Base-by-base conservation (phyloP, 2,888 invertebrate species). In the Ichneumoninae sp. region DNA sequence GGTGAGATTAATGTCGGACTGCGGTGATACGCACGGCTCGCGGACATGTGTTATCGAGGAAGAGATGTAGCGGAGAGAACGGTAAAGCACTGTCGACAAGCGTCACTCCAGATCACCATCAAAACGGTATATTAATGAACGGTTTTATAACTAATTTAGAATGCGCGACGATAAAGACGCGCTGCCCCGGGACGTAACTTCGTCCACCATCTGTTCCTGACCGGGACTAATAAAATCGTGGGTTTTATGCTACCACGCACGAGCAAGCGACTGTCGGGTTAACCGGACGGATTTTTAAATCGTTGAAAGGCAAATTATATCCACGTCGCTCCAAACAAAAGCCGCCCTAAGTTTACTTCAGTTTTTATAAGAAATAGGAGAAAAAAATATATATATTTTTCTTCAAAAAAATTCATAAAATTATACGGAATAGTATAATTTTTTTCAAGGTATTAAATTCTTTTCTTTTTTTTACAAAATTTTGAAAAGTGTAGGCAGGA, bases 61-160 rank as follows among this genome's bases (percentile, higher is more conserved):
- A 65, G 52, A 52, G 52, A 71, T 13, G 30, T 16, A 8, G 33
- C 71, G 8, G 36, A 40, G 69, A 83, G 52, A 79, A 79, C 83
- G 83, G 79, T 83, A 50, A 75, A 79, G 70, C 79, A 80, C 70
- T 22, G 77, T 82, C 78, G 68, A 74, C 76, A 62, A 60, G 16
- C 72, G 82, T 57, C 54, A 71, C 66, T 77, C 62, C 66, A 71
- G 68, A 71, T 78, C 77, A 74, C 68, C 68, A 44, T 77, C 57
- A 77, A 82, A 72, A 82, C 82, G 82, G 82, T 82, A 74, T 69
- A 82, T 78, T 50, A 82, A 78, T 74, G 52, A 52, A 70, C 68
- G 47, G 33, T 82, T 82, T 65, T 69, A 60, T 74, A 68, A 62
- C 60, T 62, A 74, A 78, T 79, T 82, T 62, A 62, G 22, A 74